Percentiles rank a stretch among this genome's conserved stretches.
These are phyloP conservation scores for Cavia porcellus DNA, from an alignment of 2,113 vertebrate genomes.

Conservation along the genomic window DNA sequence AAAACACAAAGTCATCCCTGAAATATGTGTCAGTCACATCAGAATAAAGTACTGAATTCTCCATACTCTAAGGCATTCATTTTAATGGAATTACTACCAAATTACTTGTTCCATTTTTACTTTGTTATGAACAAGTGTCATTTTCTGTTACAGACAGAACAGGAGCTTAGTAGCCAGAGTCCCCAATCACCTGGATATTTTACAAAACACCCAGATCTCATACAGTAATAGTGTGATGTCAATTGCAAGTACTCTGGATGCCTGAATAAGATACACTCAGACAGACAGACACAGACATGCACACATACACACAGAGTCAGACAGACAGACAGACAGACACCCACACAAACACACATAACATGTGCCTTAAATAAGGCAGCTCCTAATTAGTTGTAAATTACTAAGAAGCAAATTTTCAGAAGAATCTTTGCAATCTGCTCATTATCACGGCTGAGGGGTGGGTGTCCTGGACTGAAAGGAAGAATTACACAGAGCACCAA, in stretches of 20 bases:
- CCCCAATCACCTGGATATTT: background rate
- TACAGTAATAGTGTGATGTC: background rate
- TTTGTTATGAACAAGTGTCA: background rate
- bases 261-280: background rate
- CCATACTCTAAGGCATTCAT: background rate
- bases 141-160: background rate
- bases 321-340: background rate
- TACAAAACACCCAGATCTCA: background rate
- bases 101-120: background rate
- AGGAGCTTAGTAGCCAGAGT: background rate
- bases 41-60: background rate
- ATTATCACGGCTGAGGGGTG: background rate
- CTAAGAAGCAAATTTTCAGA: background rate
- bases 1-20: background rate
- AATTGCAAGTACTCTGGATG: background rate
- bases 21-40: background rate
- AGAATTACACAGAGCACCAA: accelerated
- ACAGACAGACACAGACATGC: background rate
- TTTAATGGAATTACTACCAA: background rate
- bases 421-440: background rate
- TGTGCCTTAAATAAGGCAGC: background rate
- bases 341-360: background rate
- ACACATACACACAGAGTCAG: background rate
- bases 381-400: background rate
- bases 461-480: background rate